Base-by-base conservation (phyloP, 2,888 invertebrate species). In the Lepeophtheirus nordmannii region DNA sequence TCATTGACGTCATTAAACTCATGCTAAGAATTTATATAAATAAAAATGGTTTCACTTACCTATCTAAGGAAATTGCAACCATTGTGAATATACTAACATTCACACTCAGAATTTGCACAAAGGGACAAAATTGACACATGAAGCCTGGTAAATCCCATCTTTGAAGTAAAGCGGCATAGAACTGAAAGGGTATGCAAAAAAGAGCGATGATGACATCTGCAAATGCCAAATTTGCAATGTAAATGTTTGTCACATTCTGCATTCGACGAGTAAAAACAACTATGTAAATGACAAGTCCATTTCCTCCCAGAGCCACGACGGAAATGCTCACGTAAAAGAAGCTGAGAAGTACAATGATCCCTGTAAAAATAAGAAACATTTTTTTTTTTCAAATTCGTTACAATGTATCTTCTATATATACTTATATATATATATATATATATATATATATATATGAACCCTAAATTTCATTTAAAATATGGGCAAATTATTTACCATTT, bases 41-140 rank as follows among this genome's bases (percentile, higher is more conserved):
- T 2, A 57, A 10, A 1, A 20, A 20, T 57, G 1, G 2, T 23
- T 60, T 30, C 22, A 30, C 22, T 62, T 40, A 62, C 62, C 62
- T 38, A 23, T 62, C 62, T 41, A 62, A 39, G 10, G 62, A 62
- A 46, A 62, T 62, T 39, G 62, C 62, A 20, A 62, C 62, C 39
- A 62, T 39, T 17, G 62, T 62, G 62, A 62, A 62, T 38, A 62
- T 62, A 40, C 62, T 62, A 23, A 62, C 30, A 46, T 62, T 62
- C 7, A 62, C 62, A 40, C 86, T 86, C 17, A 91, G 78, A 0
- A 86, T 84, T 77, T 89, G 89, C 11, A 89, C 85, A 76, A 89
- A 91, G 0, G 90, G 89, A 71, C 89, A 89, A 74, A 90, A 85
- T 0, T 86, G 83, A 74, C 91, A 91, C 85, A 91, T 86, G 74